Base-by-base conservation (phyloP, 92 coral and sea anemone genomes). In the Parazoanthus swiftii region DNA sequence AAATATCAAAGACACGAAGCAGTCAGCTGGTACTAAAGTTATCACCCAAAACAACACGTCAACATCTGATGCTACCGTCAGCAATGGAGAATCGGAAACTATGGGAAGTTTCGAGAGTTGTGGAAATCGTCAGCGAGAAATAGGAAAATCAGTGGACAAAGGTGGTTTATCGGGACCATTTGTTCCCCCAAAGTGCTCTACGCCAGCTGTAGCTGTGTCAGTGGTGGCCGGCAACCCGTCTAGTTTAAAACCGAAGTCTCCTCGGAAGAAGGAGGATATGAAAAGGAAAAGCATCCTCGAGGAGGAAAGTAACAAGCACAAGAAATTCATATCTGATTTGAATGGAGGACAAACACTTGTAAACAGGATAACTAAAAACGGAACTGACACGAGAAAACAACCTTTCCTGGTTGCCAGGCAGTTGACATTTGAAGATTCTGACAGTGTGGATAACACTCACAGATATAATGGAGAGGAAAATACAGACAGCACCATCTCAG, bases 401-500 rank as follows among this genome's bases (percentile, higher is more conserved):
- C 87, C 86, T 14, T 83, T 82, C 15, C 77, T 82, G 80, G 92
- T 90, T 90, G 92, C 93, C 71, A 88, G 97, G 81, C 98, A 94
- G 42, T 77, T 92, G 63, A 92, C 94, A 2, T 92, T 92, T 88
- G 91, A 89, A 65, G 94, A 89, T 88, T 82, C 84, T 37, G 79
- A 59, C 80, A 89, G 77, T 54, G 74, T 77, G 29, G 88, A 44
- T 35, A 80, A 85, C 2, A 70, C 81, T 51, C 76, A 77, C 74
- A 74, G 77, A 23, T 20, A 39, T 33, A 23, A 84, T n/a, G 98
- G 93, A 5, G 98, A 93, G 10, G 98, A 94, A 59, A 96, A 94
- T 77, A 95, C 99, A 0, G 99, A 97, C 89, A 97, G 99, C 83
- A 95, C 99, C 7, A 93, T 97, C 76, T 97, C 99, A 4, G 99